A percentile compares a stretch with the other conserved stretches of the same genome.
Conservation (phyloP, 2,113 vertebrate genomes). For the Picathartes gymnocephalus region DNA sequence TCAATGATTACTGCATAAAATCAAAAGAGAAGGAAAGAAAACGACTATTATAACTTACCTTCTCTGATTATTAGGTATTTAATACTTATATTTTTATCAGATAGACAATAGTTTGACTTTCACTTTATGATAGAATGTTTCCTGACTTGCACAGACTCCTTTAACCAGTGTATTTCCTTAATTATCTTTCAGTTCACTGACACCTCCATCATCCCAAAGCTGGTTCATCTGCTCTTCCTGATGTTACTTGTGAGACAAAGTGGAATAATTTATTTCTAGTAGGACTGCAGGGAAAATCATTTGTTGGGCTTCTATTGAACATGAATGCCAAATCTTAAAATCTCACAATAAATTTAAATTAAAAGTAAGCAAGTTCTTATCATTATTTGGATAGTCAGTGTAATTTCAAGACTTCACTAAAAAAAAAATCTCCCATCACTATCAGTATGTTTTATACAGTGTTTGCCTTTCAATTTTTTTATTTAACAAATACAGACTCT, state of each 20-base stretch:
- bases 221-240: conserved; percentile 11
- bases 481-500: not conserved
- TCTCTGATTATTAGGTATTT: conserved; percentile 6
- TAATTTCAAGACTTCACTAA: not conserved
- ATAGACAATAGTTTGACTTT: conserved; percentile 14
- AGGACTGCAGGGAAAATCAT: not conserved
- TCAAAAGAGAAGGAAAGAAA: conserved; percentile 6
- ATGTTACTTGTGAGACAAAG: not conserved
- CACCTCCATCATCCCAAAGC: not conserved
- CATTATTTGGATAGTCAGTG: not conserved
- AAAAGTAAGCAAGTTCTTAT: not conserved
- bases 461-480: not conserved
- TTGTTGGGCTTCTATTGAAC: not conserved
- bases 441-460: not conserved
- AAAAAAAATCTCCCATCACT: not conserved
- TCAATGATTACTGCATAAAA: conserved; percentile 14
- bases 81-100: not conserved
- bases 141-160: not conserved
- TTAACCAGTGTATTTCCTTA: not conserved
- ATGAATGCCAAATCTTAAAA: conserved; percentile 9
- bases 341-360: not conserved
- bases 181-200: not conserved
- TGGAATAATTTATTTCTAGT: not conserved
- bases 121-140: not conserved
- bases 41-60: not conserved